Percentiles rank a stretch among this genome's conserved stretches.
Conservation (phyloP, 2,888 invertebrate species). For the Patella caerulea region DNA sequence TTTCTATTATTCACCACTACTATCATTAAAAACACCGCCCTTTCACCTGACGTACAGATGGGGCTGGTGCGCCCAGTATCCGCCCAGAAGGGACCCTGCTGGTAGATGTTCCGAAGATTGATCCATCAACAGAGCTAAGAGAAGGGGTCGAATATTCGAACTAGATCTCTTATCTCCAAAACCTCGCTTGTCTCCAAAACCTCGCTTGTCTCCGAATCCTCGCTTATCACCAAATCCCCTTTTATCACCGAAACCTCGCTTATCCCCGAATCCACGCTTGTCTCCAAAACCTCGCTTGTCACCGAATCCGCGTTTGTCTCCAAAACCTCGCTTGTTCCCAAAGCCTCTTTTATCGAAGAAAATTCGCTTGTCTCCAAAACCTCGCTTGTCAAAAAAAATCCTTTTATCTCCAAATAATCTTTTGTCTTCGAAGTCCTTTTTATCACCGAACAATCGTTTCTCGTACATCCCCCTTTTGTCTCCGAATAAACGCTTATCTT, state of each 20-base stretch:
- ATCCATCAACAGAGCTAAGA: neutral
- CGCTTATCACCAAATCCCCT: neutral
- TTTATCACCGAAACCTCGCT: neutral
- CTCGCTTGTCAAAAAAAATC: neutral
- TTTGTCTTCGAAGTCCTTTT: too few relatives aligned
- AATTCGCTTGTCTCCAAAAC: neutral
- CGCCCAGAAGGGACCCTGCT: neutral
- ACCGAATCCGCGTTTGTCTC: neutral
- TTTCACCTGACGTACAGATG: neutral
- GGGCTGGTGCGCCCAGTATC: neutral
- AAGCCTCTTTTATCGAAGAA: neutral
- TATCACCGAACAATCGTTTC: neutral
- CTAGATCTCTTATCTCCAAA: neutral
- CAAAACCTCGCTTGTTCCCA: neutral
- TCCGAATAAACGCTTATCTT: neutral
- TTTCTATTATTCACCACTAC: too few relatives aligned
- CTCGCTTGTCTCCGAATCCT: neutral
- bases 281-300: neutral
- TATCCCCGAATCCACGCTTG: constrained; percentile 2
- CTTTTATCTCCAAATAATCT: neutral
- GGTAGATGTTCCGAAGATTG: neutral
- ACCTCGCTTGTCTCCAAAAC: neutral
- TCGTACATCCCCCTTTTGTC: neutral
- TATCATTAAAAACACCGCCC: neutral
- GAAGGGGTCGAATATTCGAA: neutral